phyloP scores from a whole-genome alignment of 2,797 vertebrate genomes.

The Cottoperca gobio region DNA sequence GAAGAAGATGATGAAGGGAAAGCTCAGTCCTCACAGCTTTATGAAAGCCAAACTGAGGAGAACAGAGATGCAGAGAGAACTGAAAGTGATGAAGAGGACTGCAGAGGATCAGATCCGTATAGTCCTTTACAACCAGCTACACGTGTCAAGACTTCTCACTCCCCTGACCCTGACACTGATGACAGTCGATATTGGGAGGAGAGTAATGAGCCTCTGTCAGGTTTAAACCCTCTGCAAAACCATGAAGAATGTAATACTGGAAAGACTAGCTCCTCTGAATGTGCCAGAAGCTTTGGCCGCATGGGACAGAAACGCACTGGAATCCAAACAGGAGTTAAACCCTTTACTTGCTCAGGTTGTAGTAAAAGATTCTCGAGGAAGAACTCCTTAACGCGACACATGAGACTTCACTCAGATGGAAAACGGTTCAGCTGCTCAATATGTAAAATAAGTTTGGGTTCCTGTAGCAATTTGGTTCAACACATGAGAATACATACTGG shows the following conservation, averaged over 20 bases:
- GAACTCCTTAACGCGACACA: no score
- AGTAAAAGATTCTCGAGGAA: no score
- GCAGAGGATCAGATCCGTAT: not conserved
- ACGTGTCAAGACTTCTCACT: not conserved
- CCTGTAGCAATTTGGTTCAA: no score
- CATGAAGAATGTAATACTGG: not conserved
- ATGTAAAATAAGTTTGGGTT: no score
- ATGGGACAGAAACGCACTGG: not conserved
- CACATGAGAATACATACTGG: no score
- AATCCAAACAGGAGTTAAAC: no score
- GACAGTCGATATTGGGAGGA: not conserved
- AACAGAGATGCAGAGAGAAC: no score
- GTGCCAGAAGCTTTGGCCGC: not conserved
- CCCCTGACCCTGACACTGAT: not conserved
- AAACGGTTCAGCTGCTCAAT: no score
- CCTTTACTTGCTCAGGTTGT: no score
- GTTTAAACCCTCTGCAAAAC: not conserved
- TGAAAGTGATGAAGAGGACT: not conserved
- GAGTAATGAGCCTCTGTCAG: not conserved
- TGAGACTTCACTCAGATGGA: no score
- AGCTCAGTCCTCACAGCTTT: no score
- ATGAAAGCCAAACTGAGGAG: no score
- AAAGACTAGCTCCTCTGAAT: not conserved
- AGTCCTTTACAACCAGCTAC: not conserved
- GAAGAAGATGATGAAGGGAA: not conserved